Conservation (phyloP, 2,888 invertebrate genomes). For the Watsonalla cultraria region DNA sequence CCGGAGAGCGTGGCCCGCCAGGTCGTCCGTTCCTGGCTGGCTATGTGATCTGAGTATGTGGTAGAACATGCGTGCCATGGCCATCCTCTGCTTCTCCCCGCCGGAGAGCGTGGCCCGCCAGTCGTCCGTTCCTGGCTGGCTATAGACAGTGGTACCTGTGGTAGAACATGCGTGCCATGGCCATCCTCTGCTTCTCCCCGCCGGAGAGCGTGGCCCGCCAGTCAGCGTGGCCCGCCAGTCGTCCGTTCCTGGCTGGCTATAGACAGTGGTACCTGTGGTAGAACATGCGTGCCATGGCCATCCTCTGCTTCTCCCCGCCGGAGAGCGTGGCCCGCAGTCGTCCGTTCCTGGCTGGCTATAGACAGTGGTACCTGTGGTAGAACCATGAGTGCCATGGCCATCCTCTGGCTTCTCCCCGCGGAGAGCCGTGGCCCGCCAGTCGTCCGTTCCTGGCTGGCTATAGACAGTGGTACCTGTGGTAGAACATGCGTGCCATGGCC, state of each 20-base stretch:
- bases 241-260: no score
- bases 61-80: conserved; percentile 86
- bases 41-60: no score
- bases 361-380: conserved; percentile 96
- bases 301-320: no score
- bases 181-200: conserved; percentile 97
- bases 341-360: no score
- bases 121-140: no score
- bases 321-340: no score
- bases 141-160: conserved; percentile 90
- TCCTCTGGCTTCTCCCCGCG: conserved; percentile 98
- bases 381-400: conserved; percentile 97
- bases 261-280: no score
- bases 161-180: conserved; percentile 96
- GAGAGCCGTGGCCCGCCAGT: conserved; percentile 94
- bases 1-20: no score
- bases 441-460: conserved; percentile 99
- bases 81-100: conserved; percentile 97
- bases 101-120: conserved; percentile 98
- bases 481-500: conserved; percentile 96
- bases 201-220: conserved; percentile 98
- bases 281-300: no score
- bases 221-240: conserved; percentile 87
- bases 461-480: conserved; percentile 90
- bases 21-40: no score